phyloP scores from a whole-genome alignment of 2,888 invertebrate species.

The Trichacis sp. region DNA sequence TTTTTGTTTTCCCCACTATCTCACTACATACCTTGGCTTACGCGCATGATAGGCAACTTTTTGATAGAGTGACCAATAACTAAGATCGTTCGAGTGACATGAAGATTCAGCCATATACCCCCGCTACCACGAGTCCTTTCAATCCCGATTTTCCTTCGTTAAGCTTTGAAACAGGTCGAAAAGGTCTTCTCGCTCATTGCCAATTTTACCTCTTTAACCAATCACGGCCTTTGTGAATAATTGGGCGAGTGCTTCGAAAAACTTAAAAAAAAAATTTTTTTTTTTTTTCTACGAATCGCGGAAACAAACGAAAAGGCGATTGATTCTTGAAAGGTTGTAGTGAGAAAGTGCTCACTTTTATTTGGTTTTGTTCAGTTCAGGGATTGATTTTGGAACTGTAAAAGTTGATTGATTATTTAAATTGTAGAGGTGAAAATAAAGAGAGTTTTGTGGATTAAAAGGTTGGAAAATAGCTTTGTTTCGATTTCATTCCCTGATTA shows the following conservation, averaged over 20 bases:
- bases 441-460: not conserved
- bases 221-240: constrained; percentile 35
- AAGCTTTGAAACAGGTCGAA: constrained; percentile 26
- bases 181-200: constrained; percentile 31
- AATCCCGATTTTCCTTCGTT: constrained; percentile 20
- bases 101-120: constrained; percentile 22
- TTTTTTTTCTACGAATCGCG: no score
- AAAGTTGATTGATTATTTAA: no score
- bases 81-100: constrained; percentile 33
- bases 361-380: constrained; percentile 12
- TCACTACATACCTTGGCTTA: constrained; percentile 64
- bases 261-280: no score
- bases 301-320: no score
- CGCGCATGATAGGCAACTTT: constrained; percentile 63
- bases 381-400: constrained; percentile 13
- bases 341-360: constrained; percentile 52
- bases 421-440: no score
- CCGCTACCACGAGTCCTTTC: constrained; percentile 28
- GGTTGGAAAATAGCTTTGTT: not conserved
- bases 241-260: no score
- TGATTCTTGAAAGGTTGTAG: constrained; percentile 52
- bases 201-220: constrained; percentile 27
- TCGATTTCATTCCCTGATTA: not conserved
- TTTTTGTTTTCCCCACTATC: constrained; percentile 55
- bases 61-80: constrained; percentile 43